These are phyloP conservation scores for Erpobdella octoculata DNA, from an alignment of 2,888 invertebrate genomes.

Conservation along the genomic window DNA sequence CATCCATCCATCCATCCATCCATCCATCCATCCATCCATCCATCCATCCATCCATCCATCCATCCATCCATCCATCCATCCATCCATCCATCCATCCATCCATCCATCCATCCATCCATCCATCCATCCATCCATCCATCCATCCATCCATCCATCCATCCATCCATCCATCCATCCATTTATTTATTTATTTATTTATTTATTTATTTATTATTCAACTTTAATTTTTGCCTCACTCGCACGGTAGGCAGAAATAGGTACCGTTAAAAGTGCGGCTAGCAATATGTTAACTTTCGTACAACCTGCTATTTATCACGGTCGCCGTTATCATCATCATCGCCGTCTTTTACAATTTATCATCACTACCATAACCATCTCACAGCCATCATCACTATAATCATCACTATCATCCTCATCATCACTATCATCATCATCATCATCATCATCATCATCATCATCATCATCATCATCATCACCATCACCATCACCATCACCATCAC, in stretches of 20 bases:
- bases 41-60: slow-evolving; percentile 12
- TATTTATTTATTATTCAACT: background rate
- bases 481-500: background rate
- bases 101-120: background rate
- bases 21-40: slow-evolving; percentile 12
- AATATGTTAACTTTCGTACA: background rate
- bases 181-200: background rate
- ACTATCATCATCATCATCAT: slow-evolving; percentile 26
- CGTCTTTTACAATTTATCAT: background rate
- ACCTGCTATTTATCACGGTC: background rate
- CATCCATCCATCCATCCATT: background rate
- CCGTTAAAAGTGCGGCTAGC: too few species aligned
- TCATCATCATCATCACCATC: slow-evolving; percentile 20
- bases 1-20: slow-evolving; percentile 15
- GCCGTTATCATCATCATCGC: background rate
- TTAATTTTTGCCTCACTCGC: background rate
- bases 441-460: slow-evolving; percentile 28
- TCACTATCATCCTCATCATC: slow-evolving; percentile 25
- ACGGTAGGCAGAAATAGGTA: too few species aligned
- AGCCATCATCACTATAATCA: slow-evolving; percentile 20
- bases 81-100: background rate
- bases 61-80: background rate
- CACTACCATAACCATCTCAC: slow-evolving; percentile 24
- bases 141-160: background rate
- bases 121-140: background rate